These are phyloP conservation scores for Atherinosoma microstoma DNA, from an alignment of 2,797 vertebrate genomes.

Conservation along the genomic window DNA sequence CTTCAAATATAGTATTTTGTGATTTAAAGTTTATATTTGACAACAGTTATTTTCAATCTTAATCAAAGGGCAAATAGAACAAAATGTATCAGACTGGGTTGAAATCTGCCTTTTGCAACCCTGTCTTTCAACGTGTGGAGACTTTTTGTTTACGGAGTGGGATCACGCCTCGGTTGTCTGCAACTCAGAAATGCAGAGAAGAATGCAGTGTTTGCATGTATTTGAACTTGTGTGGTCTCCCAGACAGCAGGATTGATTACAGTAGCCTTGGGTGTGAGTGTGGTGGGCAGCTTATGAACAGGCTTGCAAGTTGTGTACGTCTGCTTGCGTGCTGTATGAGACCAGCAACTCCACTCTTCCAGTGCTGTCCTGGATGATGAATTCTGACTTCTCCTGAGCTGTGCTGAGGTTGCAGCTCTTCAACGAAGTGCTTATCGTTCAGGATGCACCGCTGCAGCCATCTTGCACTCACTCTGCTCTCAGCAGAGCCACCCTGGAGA, in stretches of 20 bases:
- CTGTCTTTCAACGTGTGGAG: not conserved
- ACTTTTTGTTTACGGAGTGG: constrained; percentile 3
- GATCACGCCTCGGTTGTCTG: constrained; percentile 8
- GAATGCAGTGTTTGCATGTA: constrained; percentile 32
- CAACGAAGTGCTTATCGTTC: constrained; percentile 55
- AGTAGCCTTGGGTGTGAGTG: constrained; percentile 39
- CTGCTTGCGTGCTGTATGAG: constrained; percentile 19
- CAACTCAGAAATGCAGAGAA: constrained; percentile 2
- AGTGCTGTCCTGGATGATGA: constrained; percentile 71
- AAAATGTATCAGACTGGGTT: not conserved
- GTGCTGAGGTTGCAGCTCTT: constrained; percentile 75
- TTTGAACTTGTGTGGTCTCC: constrained; percentile 13
- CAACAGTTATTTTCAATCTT: not conserved
- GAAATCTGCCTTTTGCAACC: not conserved
- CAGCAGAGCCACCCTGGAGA: constrained; percentile 16
- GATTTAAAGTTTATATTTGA: not conserved
- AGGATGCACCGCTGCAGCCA: constrained; percentile 36
- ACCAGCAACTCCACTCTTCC: constrained; percentile 41
- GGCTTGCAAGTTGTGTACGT: constrained; percentile 28
- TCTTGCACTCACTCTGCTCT: not conserved
- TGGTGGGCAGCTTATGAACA: constrained; percentile 42
- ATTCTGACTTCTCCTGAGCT: constrained; percentile 59
- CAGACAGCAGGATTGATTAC: constrained; percentile 63
- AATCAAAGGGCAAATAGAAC: not conserved
- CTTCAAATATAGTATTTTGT: not conserved